These are phyloP conservation scores for Ochotona princeps DNA, from an alignment of 2,113 vertebrate species.

Conservation along the genomic window DNA sequence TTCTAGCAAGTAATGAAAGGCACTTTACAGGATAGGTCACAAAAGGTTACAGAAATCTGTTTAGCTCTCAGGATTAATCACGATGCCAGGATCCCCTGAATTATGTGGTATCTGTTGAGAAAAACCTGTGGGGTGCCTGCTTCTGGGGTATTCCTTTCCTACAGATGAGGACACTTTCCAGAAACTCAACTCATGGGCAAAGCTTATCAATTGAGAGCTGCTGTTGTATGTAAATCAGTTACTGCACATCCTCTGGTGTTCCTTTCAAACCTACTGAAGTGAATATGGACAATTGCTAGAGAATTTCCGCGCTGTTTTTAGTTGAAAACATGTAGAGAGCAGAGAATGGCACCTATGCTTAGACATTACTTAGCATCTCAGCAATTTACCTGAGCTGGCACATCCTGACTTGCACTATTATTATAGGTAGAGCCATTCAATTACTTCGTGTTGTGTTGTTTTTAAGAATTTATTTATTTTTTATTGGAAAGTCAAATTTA, in stretches of 20 bases:
- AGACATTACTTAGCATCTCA: neutral
- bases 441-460: neutral
- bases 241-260: neutral
- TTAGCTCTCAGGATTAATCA: neutral
- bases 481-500: too few species aligned
- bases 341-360: neutral
- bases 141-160: neutral
- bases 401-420: neutral
- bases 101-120: neutral
- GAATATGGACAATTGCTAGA: neutral
- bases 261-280: neutral
- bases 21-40: conserved; percentile 25
- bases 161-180: neutral
- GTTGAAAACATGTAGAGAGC: neutral
- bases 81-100: neutral
- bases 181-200: neutral
- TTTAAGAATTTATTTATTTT: too few species aligned
- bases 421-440: neutral
- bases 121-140: neutral
- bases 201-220: neutral
- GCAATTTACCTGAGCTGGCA: neutral
- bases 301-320: neutral
- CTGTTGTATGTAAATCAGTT: neutral
- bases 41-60: neutral
- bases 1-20: conserved; percentile 1